Evolutionary conservation across 2,888 invertebrate species (phyloP), one percentile per base, ranked within the genome.

Genomic region (Theristus sp.): DNA sequence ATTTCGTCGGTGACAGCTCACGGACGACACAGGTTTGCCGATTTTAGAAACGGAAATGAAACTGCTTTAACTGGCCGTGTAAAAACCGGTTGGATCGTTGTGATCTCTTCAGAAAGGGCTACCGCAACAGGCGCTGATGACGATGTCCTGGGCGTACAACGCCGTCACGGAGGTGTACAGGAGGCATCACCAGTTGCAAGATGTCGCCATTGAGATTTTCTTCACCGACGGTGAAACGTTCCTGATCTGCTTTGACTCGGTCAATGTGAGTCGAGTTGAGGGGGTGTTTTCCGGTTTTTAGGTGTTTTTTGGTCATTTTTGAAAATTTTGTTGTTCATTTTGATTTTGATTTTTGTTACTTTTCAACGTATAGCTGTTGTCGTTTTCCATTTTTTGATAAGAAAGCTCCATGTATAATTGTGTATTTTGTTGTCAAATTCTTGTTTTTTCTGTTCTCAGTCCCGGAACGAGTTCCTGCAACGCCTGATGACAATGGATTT

Each of bases 211-310:
- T 60, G 98, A 98, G 79, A 88, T 98, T 1, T 96, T 98, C 76
- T 91, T 91, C 13, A 86, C 88, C 60, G 94, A 96, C 75, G 96
- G 96, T 10, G 82, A 94, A 64, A 96, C 94, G 76, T 90, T 93
- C 76, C 80, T 98, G 64, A 79, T 98, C 31, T 90, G 93, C 61
- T 96, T 96, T 77, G 89, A 62, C 17, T 54, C 63, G 22, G 31
- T 57, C 2, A 38, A 13, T 6, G 38, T 38, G 38, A 38, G 38
- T 17, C 10, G 38, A 38, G 6, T 38, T 13, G 6, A 17, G 38
- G 17, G 10, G 38, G 38, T 38, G 6, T 38, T 38, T 38, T 38
- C 10, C 38, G 10, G 17, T 38, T 38, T 38, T 6, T 13, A 13
- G 38, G 38, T 38, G n/a, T n/a, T n/a, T n/a, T n/a, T n/a, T n/a